phyloP scores from a whole-genome alignment of 2,113 vertebrate species.

The Coregonus clupeaformis region DNA sequence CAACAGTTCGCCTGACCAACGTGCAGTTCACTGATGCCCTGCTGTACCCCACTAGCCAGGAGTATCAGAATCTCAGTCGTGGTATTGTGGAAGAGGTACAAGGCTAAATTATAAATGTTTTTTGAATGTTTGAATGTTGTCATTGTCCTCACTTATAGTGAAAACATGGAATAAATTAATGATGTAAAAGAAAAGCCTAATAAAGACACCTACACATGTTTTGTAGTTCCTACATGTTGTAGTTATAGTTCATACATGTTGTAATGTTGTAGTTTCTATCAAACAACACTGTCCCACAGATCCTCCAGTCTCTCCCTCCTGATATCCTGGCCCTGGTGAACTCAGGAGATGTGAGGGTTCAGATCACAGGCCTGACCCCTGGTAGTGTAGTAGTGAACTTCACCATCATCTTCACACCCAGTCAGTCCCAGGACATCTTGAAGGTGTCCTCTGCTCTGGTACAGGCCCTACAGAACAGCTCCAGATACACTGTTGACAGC shows the following conservation, averaged over 20 bases:
- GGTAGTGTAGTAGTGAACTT: conserved; percentile 80
- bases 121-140: neutral
- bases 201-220: no score
- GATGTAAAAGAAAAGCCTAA: neutral
- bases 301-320: conserved; percentile 61
- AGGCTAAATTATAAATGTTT: neutral
- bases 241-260: no score
- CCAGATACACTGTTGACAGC: conserved; percentile 64
- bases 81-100: conserved; percentile 71
- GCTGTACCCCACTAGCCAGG: conserved; percentile 68
- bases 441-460: conserved; percentile 61
- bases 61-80: conserved; percentile 68
- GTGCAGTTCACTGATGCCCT: conserved; percentile 65
- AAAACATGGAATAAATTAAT: neutral
- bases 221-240: no score
- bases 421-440: conserved; percentile 42
- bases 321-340: conserved; percentile 65
- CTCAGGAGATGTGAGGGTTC: conserved; percentile 64
- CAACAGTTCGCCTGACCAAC: conserved; percentile 68
- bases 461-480: conserved; percentile 68
- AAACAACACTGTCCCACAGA: conserved; percentile 56
- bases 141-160: neutral
- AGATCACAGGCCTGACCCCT: conserved; percentile 60
- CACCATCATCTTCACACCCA: conserved; percentile 59
- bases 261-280: no score